phyloP scores from a whole-genome alignment of 2,797 vertebrate species.

The Enteromius argenteus region DNA sequence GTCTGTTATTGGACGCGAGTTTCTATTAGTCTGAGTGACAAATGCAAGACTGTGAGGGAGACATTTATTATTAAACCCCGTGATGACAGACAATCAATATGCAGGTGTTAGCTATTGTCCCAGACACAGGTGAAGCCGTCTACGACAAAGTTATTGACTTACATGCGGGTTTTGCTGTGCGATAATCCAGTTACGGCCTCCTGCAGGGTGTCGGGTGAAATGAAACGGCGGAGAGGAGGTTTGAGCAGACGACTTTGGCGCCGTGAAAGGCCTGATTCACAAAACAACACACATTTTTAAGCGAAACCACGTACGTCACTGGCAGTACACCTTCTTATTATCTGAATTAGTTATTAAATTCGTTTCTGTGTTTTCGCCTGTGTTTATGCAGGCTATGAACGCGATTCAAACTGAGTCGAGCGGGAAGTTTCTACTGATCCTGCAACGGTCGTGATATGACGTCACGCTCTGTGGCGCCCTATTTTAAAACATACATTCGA shows the following conservation, averaged over 20 bases:
- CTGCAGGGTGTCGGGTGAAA: constrained; percentile 11
- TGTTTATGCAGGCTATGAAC: neutral
- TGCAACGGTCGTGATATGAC: neutral
- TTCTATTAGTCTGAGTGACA: constrained; percentile 41
- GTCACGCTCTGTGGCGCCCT: neutral
- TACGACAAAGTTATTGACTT: constrained; percentile 23
- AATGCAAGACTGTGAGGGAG: constrained; percentile 26
- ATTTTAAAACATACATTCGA: neutral
- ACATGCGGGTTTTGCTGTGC: neutral
- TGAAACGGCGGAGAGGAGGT: neutral
- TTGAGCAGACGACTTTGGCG: neutral
- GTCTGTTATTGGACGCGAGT: constrained; percentile 20
- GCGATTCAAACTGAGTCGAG: neutral
- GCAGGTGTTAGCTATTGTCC: constrained; percentile 12
- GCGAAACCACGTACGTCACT: neutral
- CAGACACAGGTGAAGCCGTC: constrained; percentile 7
- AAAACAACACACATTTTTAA: neutral
- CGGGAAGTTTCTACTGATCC: neutral
- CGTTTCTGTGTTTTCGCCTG: neutral
- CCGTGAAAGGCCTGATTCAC: neutral
- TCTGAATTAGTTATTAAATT: neutral
- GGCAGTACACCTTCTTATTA: neutral
- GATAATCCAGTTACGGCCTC: constrained; percentile 5
- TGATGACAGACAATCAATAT: constrained; percentile 42
- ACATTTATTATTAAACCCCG: constrained; percentile 41